phyloP scores from a whole-genome alignment of 1,140 invertebrate genomes.

The Drosophila sechellia region DNA sequence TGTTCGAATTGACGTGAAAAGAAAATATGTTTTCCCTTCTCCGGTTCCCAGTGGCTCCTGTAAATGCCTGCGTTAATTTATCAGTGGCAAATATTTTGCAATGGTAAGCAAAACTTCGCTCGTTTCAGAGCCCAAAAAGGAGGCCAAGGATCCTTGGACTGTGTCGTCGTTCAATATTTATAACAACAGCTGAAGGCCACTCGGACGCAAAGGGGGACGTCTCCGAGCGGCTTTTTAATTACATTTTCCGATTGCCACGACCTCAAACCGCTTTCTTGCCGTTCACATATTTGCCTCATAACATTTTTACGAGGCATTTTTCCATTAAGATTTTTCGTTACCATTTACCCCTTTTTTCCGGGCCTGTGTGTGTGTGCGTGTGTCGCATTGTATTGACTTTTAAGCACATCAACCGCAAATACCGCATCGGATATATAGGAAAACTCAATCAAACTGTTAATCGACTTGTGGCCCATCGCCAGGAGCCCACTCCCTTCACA shows the following conservation, averaged over 20 bases:
- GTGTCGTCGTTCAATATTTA: slow-evolving; percentile 74
- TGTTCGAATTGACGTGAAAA: slow-evolving; percentile 8
- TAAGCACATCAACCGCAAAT: slow-evolving; percentile 71
- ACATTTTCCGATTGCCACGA: slow-evolving; percentile 42
- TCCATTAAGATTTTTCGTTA: slow-evolving; percentile 54
- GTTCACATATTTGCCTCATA: slow-evolving; percentile 46
- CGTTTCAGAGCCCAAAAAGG: slow-evolving; percentile 25
- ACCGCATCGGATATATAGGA: slow-evolving; percentile 61
- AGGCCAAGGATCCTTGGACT: slow-evolving; percentile 57
- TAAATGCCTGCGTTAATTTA: slow-evolving; percentile 37
- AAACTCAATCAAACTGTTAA: slow-evolving; percentile 79
- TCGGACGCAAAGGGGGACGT: slow-evolving; percentile 32
- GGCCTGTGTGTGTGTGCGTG: neutral
- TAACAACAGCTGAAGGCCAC: slow-evolving; percentile 62
- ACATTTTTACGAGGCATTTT: slow-evolving; percentile 70
- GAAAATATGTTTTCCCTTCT: slow-evolving; percentile 27
- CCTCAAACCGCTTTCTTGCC: slow-evolving; percentile 21
- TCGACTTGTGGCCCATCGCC: slow-evolving; percentile 55
- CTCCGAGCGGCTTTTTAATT: slow-evolving; percentile 59
- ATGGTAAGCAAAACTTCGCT: slow-evolving; percentile 21
- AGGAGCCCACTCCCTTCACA: neutral
- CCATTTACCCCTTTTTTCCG: neutral
- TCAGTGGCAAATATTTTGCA: slow-evolving; percentile 39
- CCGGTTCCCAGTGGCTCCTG: neutral
- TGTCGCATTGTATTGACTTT: slow-evolving; percentile 62